Conservation (phyloP, 2,113 vertebrate species). For the Verasper variegatus region DNA sequence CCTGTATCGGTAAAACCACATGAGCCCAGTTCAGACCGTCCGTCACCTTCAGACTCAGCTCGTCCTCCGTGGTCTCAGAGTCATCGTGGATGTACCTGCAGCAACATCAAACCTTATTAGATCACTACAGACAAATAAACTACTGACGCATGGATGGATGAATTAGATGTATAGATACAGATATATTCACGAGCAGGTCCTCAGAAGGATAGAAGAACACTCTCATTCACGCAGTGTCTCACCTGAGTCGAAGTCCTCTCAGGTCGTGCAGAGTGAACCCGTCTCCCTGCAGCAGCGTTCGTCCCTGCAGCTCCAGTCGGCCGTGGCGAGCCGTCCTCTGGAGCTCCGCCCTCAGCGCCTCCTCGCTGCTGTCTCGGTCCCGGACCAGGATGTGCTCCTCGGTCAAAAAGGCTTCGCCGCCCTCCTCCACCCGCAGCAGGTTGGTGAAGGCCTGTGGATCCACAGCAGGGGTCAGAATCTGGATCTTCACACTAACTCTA, state of each 20-base stretch:
- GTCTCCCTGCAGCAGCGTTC: conserved; percentile 59
- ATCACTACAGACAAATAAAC: not conserved
- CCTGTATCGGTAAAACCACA: conserved; percentile 70
- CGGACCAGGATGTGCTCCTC: conserved; percentile 79
- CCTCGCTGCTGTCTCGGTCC: conserved; percentile 78
- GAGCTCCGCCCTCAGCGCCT: conserved; percentile 71
- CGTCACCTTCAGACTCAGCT: conserved; percentile 84
- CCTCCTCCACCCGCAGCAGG: conserved; percentile 80
- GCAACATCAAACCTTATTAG: not conserved
- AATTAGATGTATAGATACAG: too few species aligned
- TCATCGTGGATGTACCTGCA: conserved; percentile 90
- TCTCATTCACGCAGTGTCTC: not conserved
- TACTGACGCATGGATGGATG: too few species aligned
- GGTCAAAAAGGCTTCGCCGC: conserved; percentile 68
- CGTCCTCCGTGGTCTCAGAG: conserved; percentile 88
- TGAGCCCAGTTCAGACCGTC: conserved; percentile 88
- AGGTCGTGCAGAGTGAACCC: conserved; percentile 75
- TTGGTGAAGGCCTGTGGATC: conserved; percentile 81
- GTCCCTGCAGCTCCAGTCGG: conserved; percentile 71
- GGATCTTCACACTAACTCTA: not conserved
- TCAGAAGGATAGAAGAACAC: not conserved
- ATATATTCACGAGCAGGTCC: not conserved
- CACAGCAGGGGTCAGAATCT: not conserved
- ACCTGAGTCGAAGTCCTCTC: conserved; percentile 66
- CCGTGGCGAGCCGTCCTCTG: conserved; percentile 58